These are phyloP conservation scores for Melanotaenia trifasciata DNA, from an alignment of 2,797 vertebrate genomes.

Conservation along the genomic window DNA sequence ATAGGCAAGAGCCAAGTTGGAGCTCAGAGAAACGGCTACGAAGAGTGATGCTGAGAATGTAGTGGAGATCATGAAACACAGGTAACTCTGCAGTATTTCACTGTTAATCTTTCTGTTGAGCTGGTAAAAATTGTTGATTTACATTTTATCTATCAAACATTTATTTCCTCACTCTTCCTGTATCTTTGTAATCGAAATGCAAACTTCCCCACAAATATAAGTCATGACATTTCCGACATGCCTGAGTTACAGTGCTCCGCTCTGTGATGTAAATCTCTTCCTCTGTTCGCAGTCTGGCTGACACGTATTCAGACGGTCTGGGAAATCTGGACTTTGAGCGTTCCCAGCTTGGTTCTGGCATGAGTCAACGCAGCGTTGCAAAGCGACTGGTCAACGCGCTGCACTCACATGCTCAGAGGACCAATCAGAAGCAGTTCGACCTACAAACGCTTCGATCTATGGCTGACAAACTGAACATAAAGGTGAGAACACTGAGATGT, in stretches of 20 bases:
- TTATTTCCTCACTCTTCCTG: too few relatives aligned
- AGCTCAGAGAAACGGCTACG: constrained; percentile 91
- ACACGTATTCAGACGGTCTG: constrained; percentile 95
- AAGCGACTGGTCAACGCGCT: constrained; percentile 92
- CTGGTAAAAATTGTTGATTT: not conserved
- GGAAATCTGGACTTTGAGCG: constrained; percentile 96
- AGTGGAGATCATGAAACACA: constrained; percentile 98
- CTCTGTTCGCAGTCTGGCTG: constrained; percentile 85
- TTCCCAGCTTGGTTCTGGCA: constrained; percentile 94
- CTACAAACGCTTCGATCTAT: constrained; percentile 88
- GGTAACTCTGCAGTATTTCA: constrained; percentile 74
- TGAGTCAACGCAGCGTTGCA: constrained; percentile 93
- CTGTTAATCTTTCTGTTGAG: not conserved
- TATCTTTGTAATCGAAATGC: too few relatives aligned
- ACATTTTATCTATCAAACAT: too few relatives aligned
- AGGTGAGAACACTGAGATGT: constrained; percentile 76
- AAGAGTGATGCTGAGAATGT: constrained; percentile 95
- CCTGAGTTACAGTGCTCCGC: not conserved
- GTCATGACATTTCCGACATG: not conserved
- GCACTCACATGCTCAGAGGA: constrained; percentile 89
- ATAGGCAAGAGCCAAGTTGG: constrained; percentile 93
- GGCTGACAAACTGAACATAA: constrained; percentile 87
- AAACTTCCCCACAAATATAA: not conserved
- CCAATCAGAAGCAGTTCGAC: constrained; percentile 91
- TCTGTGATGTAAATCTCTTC: not conserved